phyloP scores from a whole-genome alignment of 1,140 invertebrate species.

The Drosophila bifasciata region DNA sequence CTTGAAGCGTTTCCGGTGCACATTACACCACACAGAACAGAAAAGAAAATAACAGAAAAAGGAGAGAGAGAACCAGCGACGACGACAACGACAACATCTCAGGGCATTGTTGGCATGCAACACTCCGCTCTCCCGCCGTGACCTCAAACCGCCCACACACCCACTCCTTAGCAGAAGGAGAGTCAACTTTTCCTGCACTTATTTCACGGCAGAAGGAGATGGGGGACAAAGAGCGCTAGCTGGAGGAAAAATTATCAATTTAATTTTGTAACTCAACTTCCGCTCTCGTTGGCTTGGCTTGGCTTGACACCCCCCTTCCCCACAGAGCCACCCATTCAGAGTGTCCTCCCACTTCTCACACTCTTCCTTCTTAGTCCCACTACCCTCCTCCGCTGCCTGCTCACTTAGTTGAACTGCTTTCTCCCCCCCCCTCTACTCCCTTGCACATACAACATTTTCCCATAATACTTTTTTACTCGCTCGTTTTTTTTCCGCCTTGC shows the following conservation, averaged over 20 bases:
- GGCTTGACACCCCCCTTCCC: slow-evolving; percentile 23
- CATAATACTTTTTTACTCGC: slow-evolving; percentile 24
- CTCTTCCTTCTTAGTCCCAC: background rate
- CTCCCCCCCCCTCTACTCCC: background rate
- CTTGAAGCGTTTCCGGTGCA: slow-evolving; percentile 81
- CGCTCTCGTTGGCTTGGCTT: slow-evolving; percentile 59
- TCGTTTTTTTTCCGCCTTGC: slow-evolving; percentile 72
- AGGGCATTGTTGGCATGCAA: slow-evolving; percentile 66
- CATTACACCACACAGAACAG: slow-evolving; percentile 58
- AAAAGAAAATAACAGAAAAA: background rate
- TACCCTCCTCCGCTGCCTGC: background rate
- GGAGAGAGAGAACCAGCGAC: no score
- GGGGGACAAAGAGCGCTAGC: no score
- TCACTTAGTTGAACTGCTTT: slow-evolving; percentile 59
- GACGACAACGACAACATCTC: slow-evolving; percentile 59
- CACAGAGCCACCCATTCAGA: slow-evolving; percentile 6
- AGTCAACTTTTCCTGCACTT: slow-evolving; percentile 59
- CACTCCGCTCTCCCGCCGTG: slow-evolving; percentile 24
- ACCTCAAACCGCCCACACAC: slow-evolving; percentile 17
- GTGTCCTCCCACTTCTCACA: slow-evolving; percentile 1
- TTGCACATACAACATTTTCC: slow-evolving; percentile 30
- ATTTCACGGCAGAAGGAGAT: slow-evolving; percentile 26
- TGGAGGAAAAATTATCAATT: slow-evolving; percentile 76
- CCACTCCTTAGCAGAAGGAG: slow-evolving; percentile 10
- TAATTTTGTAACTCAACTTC: slow-evolving; percentile 83